Evolutionary conservation across 64 coral and sea anemone species (phyloP), one percentile per base, ranked within the genome.

Genomic region (Dendronephthya gigantea): DNA sequence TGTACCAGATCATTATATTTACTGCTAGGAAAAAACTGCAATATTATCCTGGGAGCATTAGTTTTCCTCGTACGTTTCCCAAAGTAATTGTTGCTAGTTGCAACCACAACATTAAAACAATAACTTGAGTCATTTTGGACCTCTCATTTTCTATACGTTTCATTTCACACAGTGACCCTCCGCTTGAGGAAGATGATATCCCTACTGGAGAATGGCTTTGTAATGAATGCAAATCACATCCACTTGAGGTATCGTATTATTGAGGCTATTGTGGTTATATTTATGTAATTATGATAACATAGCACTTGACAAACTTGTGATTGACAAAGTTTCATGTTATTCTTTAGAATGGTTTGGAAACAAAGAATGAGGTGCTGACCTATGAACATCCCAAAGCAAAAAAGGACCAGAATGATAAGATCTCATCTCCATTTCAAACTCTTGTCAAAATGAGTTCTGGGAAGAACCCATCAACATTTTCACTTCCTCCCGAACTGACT

Each of bases 151-250:
- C 41, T 68, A 22, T 29, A 52, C 85, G 38, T 85, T 43, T 29
- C 86, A 0, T 83, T 40, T 66, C 76, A 41, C 40, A 34, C 40
- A 97, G 94, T 90, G 94, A 97, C 48, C 94, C 94, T 27, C 94
- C 94, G 4, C 84, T 97, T 59, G 94, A 97, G 55, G 94, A 97
- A 89, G 92, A 97, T 91, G 94, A 97, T 48, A 97, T 97, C 62
- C 94, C 94, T 40, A 89, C 93, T 88, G 94, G 94, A 5, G 94
- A 97, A 84, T 97, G 94, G 94, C 59, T 97, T 36, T 97, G 94
- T 32, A 97, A 91, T 97, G 94, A 97, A 91, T 97, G 94, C 38
- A 91, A 90, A 83, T 55, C 86, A 35, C 79, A 28, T 8, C 91
- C 86, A 1, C 40, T 81, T 35, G 72, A 90, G 87, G 94, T 96